Evolutionary conservation across 2,888 invertebrate genomes (phyloP).

Genomic region (Phengaris alcon): DNA sequence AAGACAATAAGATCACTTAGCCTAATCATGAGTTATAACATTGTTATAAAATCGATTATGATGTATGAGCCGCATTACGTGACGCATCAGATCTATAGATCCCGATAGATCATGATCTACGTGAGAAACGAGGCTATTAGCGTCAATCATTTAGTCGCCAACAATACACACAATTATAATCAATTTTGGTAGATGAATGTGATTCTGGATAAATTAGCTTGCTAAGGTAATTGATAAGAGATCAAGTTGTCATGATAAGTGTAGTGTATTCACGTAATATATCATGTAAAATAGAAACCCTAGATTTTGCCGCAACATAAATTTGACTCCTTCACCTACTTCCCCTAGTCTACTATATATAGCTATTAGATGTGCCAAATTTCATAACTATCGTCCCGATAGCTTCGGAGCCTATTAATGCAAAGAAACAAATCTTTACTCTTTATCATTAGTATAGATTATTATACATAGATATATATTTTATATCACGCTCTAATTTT

Average conservation of each 20-base stretch:
- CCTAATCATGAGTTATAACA: constrained; percentile 3
- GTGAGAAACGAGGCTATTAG: constrained; percentile 43
- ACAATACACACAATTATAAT: constrained; percentile 29
- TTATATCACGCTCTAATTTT: no score
- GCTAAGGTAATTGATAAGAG: constrained; percentile 37
- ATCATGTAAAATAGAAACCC: background rate
- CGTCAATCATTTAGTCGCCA: constrained; percentile 36
- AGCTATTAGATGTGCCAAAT: no score
- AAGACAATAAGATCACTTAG: constrained; percentile 10
- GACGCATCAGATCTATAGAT: constrained; percentile 25
- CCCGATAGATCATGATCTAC: constrained; percentile 25
- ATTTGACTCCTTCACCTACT: no score
- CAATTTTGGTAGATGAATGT: constrained; percentile 28
- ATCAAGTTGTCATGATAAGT: constrained; percentile 6
- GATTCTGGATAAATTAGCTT: background rate
- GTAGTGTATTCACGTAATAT: background rate
- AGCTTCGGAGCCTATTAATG: no score
- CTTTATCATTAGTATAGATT: no score
- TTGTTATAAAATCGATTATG: constrained; percentile 1
- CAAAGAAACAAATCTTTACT: no score
- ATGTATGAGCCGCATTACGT: constrained; percentile 15
- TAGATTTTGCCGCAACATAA: no score
- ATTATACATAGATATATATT: no score
- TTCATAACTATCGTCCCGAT: no score
- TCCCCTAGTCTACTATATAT: no score